Evolutionary conservation across 2,888 invertebrate species (phyloP).

Genomic region (Ochropleura plecta): DNA sequence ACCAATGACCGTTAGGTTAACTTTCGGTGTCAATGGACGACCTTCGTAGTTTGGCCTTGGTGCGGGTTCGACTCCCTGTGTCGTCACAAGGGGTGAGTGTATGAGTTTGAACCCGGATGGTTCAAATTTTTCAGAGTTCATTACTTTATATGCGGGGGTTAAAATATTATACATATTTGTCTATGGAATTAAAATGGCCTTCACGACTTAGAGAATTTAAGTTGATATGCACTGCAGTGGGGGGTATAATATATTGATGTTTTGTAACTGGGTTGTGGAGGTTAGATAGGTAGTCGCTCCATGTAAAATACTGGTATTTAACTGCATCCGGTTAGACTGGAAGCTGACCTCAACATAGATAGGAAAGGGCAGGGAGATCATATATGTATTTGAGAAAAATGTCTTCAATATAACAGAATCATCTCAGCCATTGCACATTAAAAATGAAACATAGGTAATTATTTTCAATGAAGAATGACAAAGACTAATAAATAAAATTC

Average conservation of each 20-base stretch:
- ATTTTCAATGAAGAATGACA: too few relatives aligned
- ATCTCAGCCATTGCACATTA: too few relatives aligned
- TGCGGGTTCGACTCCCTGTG: slow-evolving; percentile 62
- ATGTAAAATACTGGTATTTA: background rate
- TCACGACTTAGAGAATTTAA: background rate
- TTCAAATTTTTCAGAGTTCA: slow-evolving; percentile 41
- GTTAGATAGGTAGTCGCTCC: background rate
- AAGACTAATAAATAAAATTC: too few relatives aligned
- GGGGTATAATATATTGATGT: background rate
- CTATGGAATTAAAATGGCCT: slow-evolving; percentile 17
- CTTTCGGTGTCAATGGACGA: slow-evolving; percentile 62
- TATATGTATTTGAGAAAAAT: too few relatives aligned
- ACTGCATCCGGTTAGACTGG: background rate
- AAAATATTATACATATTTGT: background rate
- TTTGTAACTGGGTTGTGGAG: background rate
- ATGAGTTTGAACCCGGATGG: slow-evolving; percentile 52
- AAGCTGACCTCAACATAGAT: background rate
- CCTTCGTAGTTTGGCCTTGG: slow-evolving; percentile 64
- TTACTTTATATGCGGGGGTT: slow-evolving; percentile 16
- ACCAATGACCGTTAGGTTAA: slow-evolving; percentile 57
- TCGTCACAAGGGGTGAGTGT: slow-evolving; percentile 59
- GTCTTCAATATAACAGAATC: too few relatives aligned
- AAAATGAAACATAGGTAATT: too few relatives aligned
- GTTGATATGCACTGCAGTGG: background rate
- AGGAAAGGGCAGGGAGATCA: background rate